A percentile compares a stretch with the other conserved stretches of the same genome.
Evolutionary conservation across 1,140 invertebrate species (phyloP).

Genomic region (Orussus abietinus): DNA sequence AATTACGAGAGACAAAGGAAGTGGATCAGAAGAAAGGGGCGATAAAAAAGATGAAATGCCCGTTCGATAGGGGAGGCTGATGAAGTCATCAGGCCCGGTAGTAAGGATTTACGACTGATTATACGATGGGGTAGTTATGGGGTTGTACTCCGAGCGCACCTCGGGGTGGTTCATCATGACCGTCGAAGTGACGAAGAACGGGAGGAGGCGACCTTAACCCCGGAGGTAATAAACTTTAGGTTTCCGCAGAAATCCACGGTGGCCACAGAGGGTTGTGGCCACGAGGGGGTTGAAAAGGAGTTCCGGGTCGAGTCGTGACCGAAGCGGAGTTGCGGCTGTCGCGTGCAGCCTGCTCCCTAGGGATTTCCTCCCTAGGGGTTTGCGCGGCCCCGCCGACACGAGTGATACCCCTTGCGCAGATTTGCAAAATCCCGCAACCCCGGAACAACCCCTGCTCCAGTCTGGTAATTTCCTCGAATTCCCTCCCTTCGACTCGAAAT

Average conservation of each 20-base stretch:
- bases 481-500: background rate
- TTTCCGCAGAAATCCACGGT: slow-evolving; percentile 16
- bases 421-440: too few relatives aligned
- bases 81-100: too few relatives aligned
- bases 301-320: slow-evolving; percentile 26
- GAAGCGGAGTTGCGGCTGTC: slow-evolving; percentile 29
- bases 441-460: too few relatives aligned
- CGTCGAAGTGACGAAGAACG: slow-evolving; percentile 27
- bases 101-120: too few relatives aligned
- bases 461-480: slow-evolving; percentile 2
- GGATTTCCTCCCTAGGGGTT: slow-evolving; percentile 18
- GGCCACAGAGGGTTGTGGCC: too few relatives aligned
- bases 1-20: too few relatives aligned
- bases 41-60: too few relatives aligned
- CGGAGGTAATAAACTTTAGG: slow-evolving; percentile 20
- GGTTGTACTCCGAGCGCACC: too few relatives aligned
- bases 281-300: slow-evolving; percentile 20
- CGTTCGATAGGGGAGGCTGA: too few relatives aligned
- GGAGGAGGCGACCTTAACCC: slow-evolving; percentile 18
- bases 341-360: slow-evolving; percentile 24
- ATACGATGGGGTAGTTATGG: too few relatives aligned
- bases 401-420: slow-evolving; percentile 3
- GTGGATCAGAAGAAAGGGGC: too few relatives aligned
- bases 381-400: slow-evolving; percentile 2
- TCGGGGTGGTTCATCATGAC: too few relatives aligned